phyloP scores from a whole-genome alignment of 2,113 vertebrate genomes.

The Petrocephalus microphthalmus region DNA sequence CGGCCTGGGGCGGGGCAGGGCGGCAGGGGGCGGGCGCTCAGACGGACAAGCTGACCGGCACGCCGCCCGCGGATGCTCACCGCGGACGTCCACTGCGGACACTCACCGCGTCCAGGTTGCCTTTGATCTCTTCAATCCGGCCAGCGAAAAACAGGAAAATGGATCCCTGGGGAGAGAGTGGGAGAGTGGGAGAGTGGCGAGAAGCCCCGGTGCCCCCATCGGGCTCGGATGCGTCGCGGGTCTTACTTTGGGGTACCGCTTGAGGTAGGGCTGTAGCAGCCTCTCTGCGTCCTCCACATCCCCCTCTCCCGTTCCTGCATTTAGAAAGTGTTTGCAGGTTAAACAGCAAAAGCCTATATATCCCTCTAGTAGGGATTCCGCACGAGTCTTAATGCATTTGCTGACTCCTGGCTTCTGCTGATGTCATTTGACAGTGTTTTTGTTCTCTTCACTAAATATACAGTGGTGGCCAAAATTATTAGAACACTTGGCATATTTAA shows the following conservation, averaged over 20 bases:
- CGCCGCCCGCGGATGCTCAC: neutral
- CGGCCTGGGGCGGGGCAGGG: conserved; percentile 63
- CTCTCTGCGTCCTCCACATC: conserved; percentile 86
- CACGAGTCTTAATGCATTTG: neutral
- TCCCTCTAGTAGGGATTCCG: neutral
- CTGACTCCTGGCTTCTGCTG: neutral
- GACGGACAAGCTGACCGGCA: neutral
- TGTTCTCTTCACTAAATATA: neutral
- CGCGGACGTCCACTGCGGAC: no score
- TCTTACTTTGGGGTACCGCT: conserved; percentile 83
- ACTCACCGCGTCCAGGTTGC: conserved; percentile 87
- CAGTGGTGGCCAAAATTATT: no score
- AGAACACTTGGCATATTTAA: no score
- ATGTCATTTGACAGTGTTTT: neutral
- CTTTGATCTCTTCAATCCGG: conserved; percentile 93
- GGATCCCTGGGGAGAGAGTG: conserved; percentile 72
- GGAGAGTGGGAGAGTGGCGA: neutral
- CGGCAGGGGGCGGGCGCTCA: neutral
- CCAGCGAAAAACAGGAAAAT: conserved; percentile 98
- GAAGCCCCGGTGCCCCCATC: neutral
- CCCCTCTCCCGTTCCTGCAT: conserved; percentile 87
- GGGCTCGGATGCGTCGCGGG: no score
- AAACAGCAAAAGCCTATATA: neutral
- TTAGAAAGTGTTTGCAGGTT: conserved; percentile 8
- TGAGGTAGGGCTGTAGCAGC: conserved; percentile 81